Percentiles rank a stretch among this genome's conserved stretches.
Evolutionary conservation across 2,797 vertebrate species (phyloP).

Genomic region (Calcarius lapponicus): DNA sequence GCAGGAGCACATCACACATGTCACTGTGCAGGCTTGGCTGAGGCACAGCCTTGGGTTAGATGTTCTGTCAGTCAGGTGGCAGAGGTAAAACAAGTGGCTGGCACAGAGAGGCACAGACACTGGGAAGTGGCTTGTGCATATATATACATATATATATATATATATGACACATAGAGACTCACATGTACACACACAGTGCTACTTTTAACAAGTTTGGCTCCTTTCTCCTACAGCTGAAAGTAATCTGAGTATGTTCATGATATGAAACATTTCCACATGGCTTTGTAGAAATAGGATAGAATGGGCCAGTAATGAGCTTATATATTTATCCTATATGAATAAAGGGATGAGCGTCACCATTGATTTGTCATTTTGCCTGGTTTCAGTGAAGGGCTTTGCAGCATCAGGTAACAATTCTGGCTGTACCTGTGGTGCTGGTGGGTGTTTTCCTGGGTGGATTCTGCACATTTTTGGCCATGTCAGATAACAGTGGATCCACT

Average conservation of each 20-base stretch:
- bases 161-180: not conserved
- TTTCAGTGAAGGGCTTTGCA: not conserved
- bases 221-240: constrained; percentile 4
- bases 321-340: constrained; percentile 53
- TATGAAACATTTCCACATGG: constrained; percentile 35
- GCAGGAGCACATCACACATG: not conserved
- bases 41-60: not conserved
- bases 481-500: not conserved
- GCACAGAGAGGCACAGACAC: not conserved
- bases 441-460: not conserved
- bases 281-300: constrained; percentile 51
- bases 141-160: not conserved
- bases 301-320: constrained; percentile 59
- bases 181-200: not conserved
- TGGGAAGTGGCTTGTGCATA: not conserved
- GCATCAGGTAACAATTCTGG: not conserved
- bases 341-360: constrained; percentile 42
- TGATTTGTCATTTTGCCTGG: constrained; percentile 17
- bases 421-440: not conserved
- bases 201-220: not conserved
- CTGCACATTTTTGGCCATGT: rapidly evolving
- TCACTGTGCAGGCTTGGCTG: not conserved
- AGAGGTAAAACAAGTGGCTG: constrained; percentile 19
- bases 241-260: constrained; percentile 28
- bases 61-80: not conserved